Conservation (phyloP, 2,797 vertebrate genomes). For the Poeciliopsis infans region DNA sequence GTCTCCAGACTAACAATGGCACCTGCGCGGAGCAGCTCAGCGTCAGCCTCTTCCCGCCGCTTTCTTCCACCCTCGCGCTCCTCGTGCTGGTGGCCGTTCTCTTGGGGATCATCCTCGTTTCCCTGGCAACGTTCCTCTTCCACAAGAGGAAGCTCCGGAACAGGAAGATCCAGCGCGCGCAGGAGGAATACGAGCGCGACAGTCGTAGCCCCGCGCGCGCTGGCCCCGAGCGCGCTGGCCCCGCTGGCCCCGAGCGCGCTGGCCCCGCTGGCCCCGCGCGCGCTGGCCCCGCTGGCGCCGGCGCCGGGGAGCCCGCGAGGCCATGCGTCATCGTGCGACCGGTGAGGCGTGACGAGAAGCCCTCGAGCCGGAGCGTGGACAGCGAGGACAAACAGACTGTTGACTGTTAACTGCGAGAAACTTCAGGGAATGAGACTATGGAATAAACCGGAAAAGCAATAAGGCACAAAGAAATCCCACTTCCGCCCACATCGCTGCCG, state of each 20-base stretch:
- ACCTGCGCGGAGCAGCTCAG: conserved; percentile 91
- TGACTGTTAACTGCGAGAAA: conserved; percentile 78
- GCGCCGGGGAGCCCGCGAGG: conserved; percentile 59
- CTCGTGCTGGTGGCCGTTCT: conserved; percentile 92
- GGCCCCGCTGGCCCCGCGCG: conserved; percentile 55
- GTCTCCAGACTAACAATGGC: conserved; percentile 73
- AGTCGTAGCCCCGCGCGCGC: conserved; percentile 81
- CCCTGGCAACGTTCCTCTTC: conserved; percentile 94
- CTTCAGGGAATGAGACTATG: conserved; percentile 78
- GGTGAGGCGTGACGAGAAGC: conserved; percentile 46
- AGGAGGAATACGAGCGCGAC: conserved; percentile 97
- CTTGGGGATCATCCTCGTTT: conserved; percentile 91
- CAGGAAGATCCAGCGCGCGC: conserved; percentile 93
- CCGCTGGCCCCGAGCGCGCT: conserved; percentile 50
- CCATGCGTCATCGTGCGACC: conserved; percentile 78
- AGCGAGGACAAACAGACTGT: conserved; percentile 70
- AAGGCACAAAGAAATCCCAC: conserved; percentile 74
- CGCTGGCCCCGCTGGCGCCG: conserved; percentile 12
- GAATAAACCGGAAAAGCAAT: conserved; percentile 79
- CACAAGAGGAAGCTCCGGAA: conserved; percentile 97
- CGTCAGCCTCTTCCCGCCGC: conserved; percentile 87
- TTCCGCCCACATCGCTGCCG: conserved; percentile 47
- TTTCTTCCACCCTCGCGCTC: conserved; percentile 94
- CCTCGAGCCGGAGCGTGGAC: conserved; percentile 31
- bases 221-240: neutral